Percentiles rank a stretch among this genome's conserved stretches.
These are phyloP conservation scores for Festucalex cinctus DNA, from an alignment of 2,113 vertebrate species.

Conservation along the genomic window DNA sequence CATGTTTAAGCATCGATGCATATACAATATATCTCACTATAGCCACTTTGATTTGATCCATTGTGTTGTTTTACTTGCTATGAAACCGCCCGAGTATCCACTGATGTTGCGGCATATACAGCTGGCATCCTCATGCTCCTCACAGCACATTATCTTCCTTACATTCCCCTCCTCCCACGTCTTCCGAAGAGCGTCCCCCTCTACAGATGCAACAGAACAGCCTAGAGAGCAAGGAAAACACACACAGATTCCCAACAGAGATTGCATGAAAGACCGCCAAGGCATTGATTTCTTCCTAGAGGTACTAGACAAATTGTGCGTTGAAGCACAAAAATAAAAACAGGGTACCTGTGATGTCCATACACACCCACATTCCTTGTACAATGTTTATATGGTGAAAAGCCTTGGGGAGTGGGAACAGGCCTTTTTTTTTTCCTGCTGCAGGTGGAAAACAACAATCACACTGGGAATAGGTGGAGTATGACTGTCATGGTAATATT, in stretches of 20 bases:
- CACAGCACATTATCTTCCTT: constrained; percentile 19
- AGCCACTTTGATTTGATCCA: background rate
- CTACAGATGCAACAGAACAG: constrained; percentile 13
- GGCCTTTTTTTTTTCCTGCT: constrained; percentile 45
- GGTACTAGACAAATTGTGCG: constrained; percentile 22
- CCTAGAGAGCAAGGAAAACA: constrained; percentile 3
- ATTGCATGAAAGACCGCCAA: background rate
- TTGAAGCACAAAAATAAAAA: constrained; percentile 5
- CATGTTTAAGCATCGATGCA: background rate
- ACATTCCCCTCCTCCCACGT: constrained; percentile 14
- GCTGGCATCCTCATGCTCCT: constrained; percentile 26
- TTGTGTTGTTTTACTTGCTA: constrained; percentile 1
- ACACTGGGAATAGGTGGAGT: constrained; percentile 28
- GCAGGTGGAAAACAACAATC: constrained; percentile 58
- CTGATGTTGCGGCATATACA: constrained; percentile 12
- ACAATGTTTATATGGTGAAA: constrained; percentile 58
- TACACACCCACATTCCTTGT: constrained; percentile 23
- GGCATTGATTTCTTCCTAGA: constrained; percentile 41
- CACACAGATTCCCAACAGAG: background rate
- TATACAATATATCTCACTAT: background rate
- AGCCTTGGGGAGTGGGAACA: constrained; percentile 35
- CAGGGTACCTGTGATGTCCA: background rate
- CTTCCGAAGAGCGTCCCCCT: background rate
- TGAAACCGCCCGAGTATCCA: background rate
- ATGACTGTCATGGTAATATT: constrained; percentile 41